Percentiles rank a stretch among this genome's conserved stretches.
Evolutionary conservation across 2,113 vertebrate species (phyloP).

Genomic region (Myrmecobius fasciatus): DNA sequence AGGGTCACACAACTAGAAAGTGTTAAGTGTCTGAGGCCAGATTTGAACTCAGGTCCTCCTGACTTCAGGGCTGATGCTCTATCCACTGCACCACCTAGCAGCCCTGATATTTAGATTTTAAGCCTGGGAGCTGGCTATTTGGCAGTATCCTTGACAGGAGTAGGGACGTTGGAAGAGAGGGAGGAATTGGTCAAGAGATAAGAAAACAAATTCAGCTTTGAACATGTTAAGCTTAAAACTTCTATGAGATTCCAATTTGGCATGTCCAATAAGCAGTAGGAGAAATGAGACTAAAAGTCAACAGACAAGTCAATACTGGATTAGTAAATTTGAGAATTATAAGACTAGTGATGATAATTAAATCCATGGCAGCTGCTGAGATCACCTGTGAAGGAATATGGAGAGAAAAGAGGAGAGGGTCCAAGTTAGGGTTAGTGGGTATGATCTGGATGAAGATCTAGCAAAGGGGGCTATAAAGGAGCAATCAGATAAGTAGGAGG

Average conservation of each 20-base stretch:
- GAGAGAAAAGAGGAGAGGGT: no score
- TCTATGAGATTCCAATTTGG: no score
- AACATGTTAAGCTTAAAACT: not conserved
- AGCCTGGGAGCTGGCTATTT: not conserved
- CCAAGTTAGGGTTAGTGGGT: not conserved
- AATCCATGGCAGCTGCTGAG: no score
- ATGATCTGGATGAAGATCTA: not conserved
- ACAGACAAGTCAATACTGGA: not conserved
- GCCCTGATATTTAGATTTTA: no score
- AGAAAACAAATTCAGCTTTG: not conserved
- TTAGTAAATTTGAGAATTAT: no score
- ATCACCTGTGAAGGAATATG: no score
- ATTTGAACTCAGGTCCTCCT: no score
- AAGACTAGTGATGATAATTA: not conserved
- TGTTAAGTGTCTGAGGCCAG: no score
- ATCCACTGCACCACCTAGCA: no score
- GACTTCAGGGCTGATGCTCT: no score
- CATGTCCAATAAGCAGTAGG: not conserved
- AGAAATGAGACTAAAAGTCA: not conserved
- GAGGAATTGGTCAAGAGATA: not conserved
- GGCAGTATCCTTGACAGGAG: not conserved
- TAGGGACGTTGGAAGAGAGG: not conserved
- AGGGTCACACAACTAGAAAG: no score
- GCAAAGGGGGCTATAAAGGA: not conserved
- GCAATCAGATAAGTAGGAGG: no score